Evolutionary conservation across 2,888 invertebrate genomes (phyloP).

Genomic region (Xylota segnis): DNA sequence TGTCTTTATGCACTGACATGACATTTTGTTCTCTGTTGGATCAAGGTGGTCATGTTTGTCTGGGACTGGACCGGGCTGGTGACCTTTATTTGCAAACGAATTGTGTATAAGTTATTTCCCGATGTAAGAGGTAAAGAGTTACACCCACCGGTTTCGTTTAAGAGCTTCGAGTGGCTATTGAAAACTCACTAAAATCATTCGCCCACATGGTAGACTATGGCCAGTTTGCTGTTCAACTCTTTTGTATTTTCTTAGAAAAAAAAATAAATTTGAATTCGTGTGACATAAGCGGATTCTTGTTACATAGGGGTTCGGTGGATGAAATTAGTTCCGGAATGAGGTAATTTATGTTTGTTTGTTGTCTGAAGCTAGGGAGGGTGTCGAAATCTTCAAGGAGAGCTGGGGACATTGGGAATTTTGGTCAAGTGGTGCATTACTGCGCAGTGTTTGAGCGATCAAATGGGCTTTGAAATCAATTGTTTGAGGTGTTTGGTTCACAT

Average conservation of each 20-base stretch:
- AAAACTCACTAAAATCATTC: constrained; percentile 10
- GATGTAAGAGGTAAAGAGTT: constrained; percentile 22
- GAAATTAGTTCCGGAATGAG: constrained; percentile 16
- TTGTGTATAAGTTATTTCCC: constrained; percentile 46
- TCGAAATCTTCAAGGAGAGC: neutral
- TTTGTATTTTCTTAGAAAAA: constrained; percentile 13
- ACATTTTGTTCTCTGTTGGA: constrained; percentile 24
- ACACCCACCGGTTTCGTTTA: constrained; percentile 42
- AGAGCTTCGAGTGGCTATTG: neutral
- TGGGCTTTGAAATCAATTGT: neutral
- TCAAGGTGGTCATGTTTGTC: constrained; percentile 69
- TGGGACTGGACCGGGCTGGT: constrained; percentile 41
- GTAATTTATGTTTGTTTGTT: neutral
- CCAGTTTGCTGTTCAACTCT: constrained; percentile 22
- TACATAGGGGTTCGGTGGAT: neutral
- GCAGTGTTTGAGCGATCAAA: too few species aligned
- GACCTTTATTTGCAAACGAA: constrained; percentile 60
- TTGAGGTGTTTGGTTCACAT: neutral
- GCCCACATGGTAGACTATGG: constrained; percentile 21
- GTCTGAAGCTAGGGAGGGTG: neutral
- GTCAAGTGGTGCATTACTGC: constrained; percentile 1
- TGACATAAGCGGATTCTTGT: constrained; percentile 27
- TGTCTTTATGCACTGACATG: constrained; percentile 41
- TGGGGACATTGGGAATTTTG: too few species aligned
- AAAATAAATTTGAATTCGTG: constrained; percentile 33